These are phyloP conservation scores for Agelaius phoeniceus DNA, from an alignment of 2,113 vertebrate genomes.

Conservation along the genomic window DNA sequence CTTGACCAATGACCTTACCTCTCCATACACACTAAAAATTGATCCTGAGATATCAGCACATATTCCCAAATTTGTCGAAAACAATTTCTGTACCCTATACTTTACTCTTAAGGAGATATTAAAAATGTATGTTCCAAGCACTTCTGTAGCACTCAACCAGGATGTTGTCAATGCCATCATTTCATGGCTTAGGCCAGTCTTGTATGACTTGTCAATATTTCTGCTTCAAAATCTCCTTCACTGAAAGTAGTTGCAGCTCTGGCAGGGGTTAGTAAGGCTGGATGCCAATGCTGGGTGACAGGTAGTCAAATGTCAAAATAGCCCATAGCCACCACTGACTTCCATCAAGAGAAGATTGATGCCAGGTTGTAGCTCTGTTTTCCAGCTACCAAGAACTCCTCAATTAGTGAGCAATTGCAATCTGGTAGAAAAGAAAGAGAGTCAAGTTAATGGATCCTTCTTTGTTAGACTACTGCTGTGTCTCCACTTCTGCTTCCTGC, in stretches of 20 bases:
- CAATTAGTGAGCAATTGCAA: slow-evolving; percentile 4
- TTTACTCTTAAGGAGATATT: slow-evolving; percentile 50
- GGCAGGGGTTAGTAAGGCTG: slow-evolving; percentile 14
- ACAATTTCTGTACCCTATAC: slow-evolving; percentile 50
- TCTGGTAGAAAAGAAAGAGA: background rate
- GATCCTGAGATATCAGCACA: slow-evolving; percentile 38
- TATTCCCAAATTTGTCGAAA: slow-evolving; percentile 63
- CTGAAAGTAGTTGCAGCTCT: slow-evolving; percentile 8
- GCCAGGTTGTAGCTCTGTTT: background rate
- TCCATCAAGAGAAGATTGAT: background rate
- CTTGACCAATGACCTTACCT: slow-evolving; percentile 39
- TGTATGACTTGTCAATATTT: slow-evolving; percentile 57
- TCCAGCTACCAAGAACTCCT: background rate
- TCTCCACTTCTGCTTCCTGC: background rate
- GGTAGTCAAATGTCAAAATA: slow-evolving; percentile 23
- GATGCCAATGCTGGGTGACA: slow-evolving; percentile 20
- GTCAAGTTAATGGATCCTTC: background rate
- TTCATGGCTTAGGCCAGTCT: slow-evolving; percentile 19
- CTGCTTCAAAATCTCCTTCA: slow-evolving; percentile 44
- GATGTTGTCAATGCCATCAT: slow-evolving; percentile 57
- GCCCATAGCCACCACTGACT: background rate
- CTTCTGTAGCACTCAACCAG: slow-evolving; percentile 17
- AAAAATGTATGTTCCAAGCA: slow-evolving; percentile 57
- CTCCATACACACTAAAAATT: slow-evolving; percentile 43
- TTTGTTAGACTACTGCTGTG: background rate